Percentiles rank a stretch among this genome's conserved stretches.
These are phyloP conservation scores for Leucoraja ocellata DNA, from an alignment of 2,797 vertebrate species.

Conservation along the genomic window DNA sequence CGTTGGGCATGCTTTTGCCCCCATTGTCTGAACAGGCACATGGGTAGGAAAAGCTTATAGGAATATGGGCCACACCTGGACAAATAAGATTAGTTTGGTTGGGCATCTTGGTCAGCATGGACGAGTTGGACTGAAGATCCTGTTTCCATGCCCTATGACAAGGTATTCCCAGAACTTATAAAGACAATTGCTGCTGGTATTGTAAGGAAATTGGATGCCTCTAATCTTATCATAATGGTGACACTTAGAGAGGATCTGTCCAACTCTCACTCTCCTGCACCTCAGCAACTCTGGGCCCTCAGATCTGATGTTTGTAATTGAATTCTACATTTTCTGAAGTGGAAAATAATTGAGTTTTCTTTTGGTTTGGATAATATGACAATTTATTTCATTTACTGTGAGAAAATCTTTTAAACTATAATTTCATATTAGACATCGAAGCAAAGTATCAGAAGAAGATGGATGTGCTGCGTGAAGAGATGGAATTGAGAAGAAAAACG, in stretches of 20 bases:
- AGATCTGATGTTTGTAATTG: background rate
- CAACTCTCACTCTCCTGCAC: background rate
- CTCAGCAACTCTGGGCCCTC: background rate
- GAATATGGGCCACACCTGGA: too few species aligned
- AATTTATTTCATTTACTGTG: background rate
- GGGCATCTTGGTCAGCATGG: too few species aligned
- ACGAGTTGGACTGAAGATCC: too few species aligned
- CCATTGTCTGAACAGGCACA: too few species aligned
- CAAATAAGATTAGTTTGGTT: too few species aligned
- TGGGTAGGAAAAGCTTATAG: too few species aligned
- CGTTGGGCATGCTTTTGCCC: too few species aligned
- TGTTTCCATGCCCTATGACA: too few species aligned
- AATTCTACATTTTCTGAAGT: background rate
- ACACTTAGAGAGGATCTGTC: background rate
- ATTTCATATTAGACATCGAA: conserved; percentile 61
- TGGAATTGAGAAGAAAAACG: conserved; percentile 65
- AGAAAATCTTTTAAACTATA: background rate
- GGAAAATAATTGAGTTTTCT: background rate
- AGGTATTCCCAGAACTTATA: too few species aligned
- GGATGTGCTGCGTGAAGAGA: conserved; percentile 60
- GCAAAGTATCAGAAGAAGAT: conserved; percentile 65
- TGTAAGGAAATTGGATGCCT: background rate
- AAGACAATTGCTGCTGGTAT: background rate
- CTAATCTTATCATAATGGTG: background rate
- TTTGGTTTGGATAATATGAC: background rate